Evolutionary conservation across 1,140 invertebrate species (phyloP), one percentile per base, ranked within the genome.

Genomic region (Druon quercuslanigerum): DNA sequence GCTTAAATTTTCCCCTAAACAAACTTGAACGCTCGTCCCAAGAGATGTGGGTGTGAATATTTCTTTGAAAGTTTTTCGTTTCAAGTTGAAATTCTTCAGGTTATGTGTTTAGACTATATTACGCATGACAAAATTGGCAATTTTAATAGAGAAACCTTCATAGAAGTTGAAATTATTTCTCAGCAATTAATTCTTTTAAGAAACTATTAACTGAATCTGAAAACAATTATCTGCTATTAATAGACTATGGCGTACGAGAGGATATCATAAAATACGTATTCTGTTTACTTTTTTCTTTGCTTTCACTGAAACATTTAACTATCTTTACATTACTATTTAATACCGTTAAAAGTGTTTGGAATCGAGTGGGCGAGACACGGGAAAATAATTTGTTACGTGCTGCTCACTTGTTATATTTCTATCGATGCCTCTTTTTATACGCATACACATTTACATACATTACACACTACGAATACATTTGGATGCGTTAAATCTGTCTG

Each of bases 271-370:
- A 57, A 12, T 12, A 57, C 56, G 17, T 20, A 57, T 57, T 19
- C 56, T 57, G 56, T 57, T 57, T 57, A 25, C 19, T 57, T 57
- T 57, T 57, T 57, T 57, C 19, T 57, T 57, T 17, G 3, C 19
- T 57, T 20, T 57, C 56, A 57, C 12, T 57, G 6, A 20, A 57
- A 20, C 19, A 57, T 57, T 57, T 20, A 57, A 25, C 17, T 17
- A 20, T 57, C 19, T 3, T 12, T 57, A 17, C 56, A 20, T 25
- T 25, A 12, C 17, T 20, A 25, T 57, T 57, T 57, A 8, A 20
- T 57, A 57, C 56, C 17, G 56, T 57, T 57, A 57, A 20, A 57
- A 54, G 13, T 16, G 17, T 54, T 54, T 54, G 6, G 16, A 17
- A 57, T 57, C 17, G 20, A 57, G 17, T 57, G n/a, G 12, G 17